A percentile compares a stretch with the other conserved stretches of the same genome.
Evolutionary conservation across 92 coral and sea anemone species (phyloP).

Genomic region (Epizoanthus illoricatus): DNA sequence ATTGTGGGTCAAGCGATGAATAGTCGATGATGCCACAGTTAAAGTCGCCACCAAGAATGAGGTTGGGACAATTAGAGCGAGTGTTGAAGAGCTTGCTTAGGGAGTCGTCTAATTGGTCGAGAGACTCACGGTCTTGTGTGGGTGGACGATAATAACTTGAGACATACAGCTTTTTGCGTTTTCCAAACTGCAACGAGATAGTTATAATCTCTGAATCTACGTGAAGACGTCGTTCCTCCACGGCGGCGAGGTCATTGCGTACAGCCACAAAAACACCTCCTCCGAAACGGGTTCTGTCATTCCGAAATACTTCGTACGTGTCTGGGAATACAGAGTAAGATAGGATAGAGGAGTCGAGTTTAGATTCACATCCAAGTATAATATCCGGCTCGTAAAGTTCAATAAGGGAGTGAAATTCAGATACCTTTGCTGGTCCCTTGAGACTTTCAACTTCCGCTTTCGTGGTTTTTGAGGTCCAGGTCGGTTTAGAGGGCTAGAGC

Average conservation of each 20-base stretch:
- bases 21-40: slow-evolving; percentile 55
- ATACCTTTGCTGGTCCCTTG: slow-evolving; percentile 31
- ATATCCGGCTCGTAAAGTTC: slow-evolving; percentile 42
- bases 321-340: slow-evolving; percentile 47
- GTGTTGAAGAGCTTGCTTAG: slow-evolving; percentile 30
- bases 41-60: slow-evolving; percentile 46
- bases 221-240: no score
- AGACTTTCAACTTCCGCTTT: slow-evolving; percentile 47
- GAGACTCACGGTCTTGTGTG: slow-evolving; percentile 14
- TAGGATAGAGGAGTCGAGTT: slow-evolving; percentile 36
- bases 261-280: slow-evolving; percentile 51
- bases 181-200: slow-evolving; percentile 23
- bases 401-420: slow-evolving; percentile 44
- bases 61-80: slow-evolving; percentile 22
- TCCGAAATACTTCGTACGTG: slow-evolving; percentile 23
- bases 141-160: slow-evolving; percentile 44
- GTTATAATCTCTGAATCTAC: slow-evolving; percentile 30
- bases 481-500: slow-evolving; percentile 24
- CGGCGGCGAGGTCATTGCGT: slow-evolving; percentile 1
- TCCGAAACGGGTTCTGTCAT: slow-evolving; percentile 36
- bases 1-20: slow-evolving; percentile 31
- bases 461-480: not conserved
- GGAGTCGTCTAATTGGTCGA: slow-evolving; percentile 27
- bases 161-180: slow-evolving; percentile 29
- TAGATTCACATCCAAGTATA: slow-evolving; percentile 47